Percentiles rank a stretch among this genome's conserved stretches.
Conservation (phyloP, 2,797 vertebrate genomes). For the Pangasius macronema region DNA sequence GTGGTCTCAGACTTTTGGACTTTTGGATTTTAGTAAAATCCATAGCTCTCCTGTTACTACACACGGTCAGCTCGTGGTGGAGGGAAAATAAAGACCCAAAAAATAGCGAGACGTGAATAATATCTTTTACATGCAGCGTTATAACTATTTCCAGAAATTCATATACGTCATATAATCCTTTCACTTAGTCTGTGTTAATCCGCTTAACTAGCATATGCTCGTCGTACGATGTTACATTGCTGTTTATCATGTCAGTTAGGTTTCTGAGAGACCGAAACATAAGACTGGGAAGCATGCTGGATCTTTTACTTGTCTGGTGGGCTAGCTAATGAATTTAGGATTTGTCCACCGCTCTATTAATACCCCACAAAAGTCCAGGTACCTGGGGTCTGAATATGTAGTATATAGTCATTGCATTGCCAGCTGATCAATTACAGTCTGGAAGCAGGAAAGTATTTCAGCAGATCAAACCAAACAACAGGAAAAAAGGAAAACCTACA, state of each 20-base stretch:
- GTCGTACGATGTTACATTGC: not conserved
- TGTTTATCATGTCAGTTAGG: not conserved
- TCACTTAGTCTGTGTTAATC: constrained; percentile 1
- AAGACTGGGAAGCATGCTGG: not conserved
- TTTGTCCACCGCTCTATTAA: not conserved
- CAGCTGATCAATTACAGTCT: not conserved
- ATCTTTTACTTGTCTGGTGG: not conserved
- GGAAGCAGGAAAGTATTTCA: not conserved
- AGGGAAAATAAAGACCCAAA: no score
- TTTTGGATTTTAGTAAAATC: no score
- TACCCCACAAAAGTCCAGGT: not conserved
- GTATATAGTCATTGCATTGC: not conserved
- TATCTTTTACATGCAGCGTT: not conserved
- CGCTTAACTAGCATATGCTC: not conserved
- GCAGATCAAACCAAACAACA: not conserved
- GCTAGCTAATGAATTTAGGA: not conserved
- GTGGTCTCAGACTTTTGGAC: not conserved
- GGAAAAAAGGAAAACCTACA: not conserved
- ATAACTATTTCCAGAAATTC: not conserved
- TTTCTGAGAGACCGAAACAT: not conserved
- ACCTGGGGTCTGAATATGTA: not conserved
- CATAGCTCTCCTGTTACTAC: no score
- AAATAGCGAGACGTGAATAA: no score
- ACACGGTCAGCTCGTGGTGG: no score
- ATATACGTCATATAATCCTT: not conserved